Base-by-base conservation (phyloP, 2,113 vertebrate genomes). In the Vulpes lagopus region DNA sequence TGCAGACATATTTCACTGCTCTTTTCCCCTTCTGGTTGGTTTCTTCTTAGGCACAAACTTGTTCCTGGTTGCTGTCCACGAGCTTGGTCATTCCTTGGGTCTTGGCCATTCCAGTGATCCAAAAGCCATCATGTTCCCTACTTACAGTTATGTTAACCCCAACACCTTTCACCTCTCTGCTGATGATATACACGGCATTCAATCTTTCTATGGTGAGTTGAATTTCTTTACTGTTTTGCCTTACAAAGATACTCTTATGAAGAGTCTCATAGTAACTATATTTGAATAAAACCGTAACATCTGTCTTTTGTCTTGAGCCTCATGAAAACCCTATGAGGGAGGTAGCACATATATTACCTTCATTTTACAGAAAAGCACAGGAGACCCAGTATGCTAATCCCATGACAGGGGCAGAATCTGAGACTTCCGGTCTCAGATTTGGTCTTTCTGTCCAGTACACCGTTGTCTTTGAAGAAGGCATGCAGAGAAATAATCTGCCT, bases 41-140 rank as follows among this genome's bases (percentile, higher is more conserved):
- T 35, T 82, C 89, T 38, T 93, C 94, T 60, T 99, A 99, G 98
- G 94, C 82, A 96, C 0, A 87, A 99, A 99, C 95, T 92, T 99
- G 87, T 99, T 99, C 82, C 97, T 99, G 89, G 99, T 99, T 94
- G 99, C 99, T 88, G 98, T 99, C 55, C 99, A 99, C 96, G 99
- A 99, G 93, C 96, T 99, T 96, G 99, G 99, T 9, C 99, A 99
- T 88, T 99, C 99, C 30, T 95, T 99, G 76, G 99, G 99, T 95
- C 98, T 99, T 59, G 96, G 20, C 8, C 99, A 99, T 97, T 99
- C 99, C 43, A 97, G 86, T 2, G 81, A 99, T 10, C 55, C 15
- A 74, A 95, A 95, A 0, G 98, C 99, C 32, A 97, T 99, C 89
- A 99, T 99, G 99, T 99, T 97, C 89, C 99, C 99, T 81, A 98